phyloP scores from a whole-genome alignment of 2,113 vertebrate species.

The Neolamprologus sp. region DNA sequence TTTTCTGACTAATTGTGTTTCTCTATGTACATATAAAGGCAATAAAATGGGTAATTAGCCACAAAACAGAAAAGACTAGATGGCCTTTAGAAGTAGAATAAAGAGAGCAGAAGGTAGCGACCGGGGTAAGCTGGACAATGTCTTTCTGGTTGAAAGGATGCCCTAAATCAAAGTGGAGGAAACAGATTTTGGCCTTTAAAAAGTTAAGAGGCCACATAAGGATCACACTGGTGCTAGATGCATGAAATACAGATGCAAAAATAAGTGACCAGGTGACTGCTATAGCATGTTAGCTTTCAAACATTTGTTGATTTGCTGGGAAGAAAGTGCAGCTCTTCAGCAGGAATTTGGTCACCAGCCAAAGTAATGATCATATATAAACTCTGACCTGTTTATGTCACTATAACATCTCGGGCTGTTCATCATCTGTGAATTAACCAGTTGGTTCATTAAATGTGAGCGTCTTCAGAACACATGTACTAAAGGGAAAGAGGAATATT shows the following conservation, averaged over 20 bases:
- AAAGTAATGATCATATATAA: background rate
- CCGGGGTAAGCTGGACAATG: conserved; percentile 12
- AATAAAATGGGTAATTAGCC: conserved; percentile 3
- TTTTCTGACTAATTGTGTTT: conserved; percentile 6
- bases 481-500: background rate
- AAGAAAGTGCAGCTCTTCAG: background rate
- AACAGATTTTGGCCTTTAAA: background rate
- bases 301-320: background rate
- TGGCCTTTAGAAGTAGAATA: background rate
- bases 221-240: background rate
- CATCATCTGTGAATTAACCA: background rate
- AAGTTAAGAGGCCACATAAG: background rate
- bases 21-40: conserved; percentile 3
- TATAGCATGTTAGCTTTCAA: background rate
- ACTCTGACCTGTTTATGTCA: background rate
- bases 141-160: conserved; percentile 2
- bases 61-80: background rate
- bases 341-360: background rate
- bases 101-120: background rate
- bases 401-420: background rate
- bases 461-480: background rate
- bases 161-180: background rate
- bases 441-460: background rate
- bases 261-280: background rate
- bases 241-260: background rate